These are phyloP conservation scores for Caracal caracal DNA, from an alignment of 2,113 vertebrate genomes.

Conservation along the genomic window DNA sequence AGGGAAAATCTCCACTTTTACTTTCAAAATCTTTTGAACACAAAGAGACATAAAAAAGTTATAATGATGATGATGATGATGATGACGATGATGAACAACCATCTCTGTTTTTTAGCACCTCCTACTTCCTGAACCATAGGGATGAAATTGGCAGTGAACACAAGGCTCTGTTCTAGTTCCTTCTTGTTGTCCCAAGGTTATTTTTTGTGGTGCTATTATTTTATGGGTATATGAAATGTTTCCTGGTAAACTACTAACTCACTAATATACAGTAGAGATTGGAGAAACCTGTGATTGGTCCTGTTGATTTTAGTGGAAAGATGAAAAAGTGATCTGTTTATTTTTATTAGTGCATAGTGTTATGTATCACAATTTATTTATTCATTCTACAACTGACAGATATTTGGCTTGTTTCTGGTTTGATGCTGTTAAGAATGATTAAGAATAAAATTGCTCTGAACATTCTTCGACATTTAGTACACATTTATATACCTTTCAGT, in stretches of 20 bases:
- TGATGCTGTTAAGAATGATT: not conserved
- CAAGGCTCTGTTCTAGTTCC: not conserved
- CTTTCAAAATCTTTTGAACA: conserved; percentile 8
- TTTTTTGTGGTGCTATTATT: not conserved
- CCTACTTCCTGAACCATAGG: not conserved
- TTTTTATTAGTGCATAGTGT: not conserved
- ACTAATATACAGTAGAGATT: not conserved
- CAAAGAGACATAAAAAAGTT: not conserved
- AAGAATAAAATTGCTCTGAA: not conserved
- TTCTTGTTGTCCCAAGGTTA: not conserved
- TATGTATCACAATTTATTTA: not conserved
- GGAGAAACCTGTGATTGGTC: not conserved
- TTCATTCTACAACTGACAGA: not conserved
- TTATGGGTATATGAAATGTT: not conserved
- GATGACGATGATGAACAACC: not conserved
- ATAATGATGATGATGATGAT: not conserved
- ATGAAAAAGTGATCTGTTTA: not conserved
- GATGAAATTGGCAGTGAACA: not conserved
- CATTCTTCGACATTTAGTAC: not conserved
- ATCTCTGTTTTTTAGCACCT: not conserved
- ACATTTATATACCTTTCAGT: not conserved
- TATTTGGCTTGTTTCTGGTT: not conserved
- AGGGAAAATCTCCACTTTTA: not conserved
- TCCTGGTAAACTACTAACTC: not conserved
- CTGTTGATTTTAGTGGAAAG: not conserved